Evolutionary conservation across 2,888 invertebrate genomes (phyloP).

Genomic region (Gandaritis pyraliata): DNA sequence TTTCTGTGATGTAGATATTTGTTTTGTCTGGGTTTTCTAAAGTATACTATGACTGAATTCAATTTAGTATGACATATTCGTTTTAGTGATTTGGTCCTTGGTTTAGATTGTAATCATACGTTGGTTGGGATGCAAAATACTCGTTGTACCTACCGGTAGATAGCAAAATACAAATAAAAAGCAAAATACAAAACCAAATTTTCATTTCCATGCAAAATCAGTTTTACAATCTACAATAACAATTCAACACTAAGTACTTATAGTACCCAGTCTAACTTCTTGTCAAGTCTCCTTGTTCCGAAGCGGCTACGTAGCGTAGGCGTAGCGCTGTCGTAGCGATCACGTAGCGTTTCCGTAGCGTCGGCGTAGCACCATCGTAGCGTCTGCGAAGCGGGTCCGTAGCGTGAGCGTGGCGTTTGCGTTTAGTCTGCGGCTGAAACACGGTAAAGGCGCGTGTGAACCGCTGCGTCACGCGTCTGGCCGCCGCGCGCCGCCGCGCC

Average conservation of each 20-base stretch:
- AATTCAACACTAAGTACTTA: conserved; percentile 1
- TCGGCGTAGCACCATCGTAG: neutral
- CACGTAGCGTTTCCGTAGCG: conserved; percentile 9
- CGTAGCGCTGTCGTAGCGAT: conserved; percentile 6
- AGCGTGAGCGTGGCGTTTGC: conserved; percentile 1
- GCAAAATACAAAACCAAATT: conserved; percentile 30
- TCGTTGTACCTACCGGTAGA: neutral
- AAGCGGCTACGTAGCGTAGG: conserved; percentile 2
- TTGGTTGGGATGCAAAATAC: too few species aligned
- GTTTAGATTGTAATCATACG: too few species aligned
- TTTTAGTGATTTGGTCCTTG: too few species aligned
- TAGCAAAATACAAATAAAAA: conserved; percentile 33
- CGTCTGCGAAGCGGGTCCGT: conserved; percentile 3
- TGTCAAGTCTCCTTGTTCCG: neutral
- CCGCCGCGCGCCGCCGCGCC: conserved; percentile 11
- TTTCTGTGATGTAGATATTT: too few species aligned
- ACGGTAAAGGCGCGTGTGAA: conserved; percentile 54
- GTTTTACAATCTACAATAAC: conserved; percentile 7
- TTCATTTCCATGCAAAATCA: conserved; percentile 38
- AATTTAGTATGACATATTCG: too few species aligned
- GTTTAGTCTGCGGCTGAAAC: conserved; percentile 21
- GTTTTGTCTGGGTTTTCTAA: too few species aligned
- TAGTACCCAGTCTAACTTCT: neutral
- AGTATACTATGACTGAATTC: too few species aligned
- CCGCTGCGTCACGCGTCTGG: conserved; percentile 53